Conservation (phyloP, 2,888 invertebrate species). For the Gasteruption jaculator region DNA sequence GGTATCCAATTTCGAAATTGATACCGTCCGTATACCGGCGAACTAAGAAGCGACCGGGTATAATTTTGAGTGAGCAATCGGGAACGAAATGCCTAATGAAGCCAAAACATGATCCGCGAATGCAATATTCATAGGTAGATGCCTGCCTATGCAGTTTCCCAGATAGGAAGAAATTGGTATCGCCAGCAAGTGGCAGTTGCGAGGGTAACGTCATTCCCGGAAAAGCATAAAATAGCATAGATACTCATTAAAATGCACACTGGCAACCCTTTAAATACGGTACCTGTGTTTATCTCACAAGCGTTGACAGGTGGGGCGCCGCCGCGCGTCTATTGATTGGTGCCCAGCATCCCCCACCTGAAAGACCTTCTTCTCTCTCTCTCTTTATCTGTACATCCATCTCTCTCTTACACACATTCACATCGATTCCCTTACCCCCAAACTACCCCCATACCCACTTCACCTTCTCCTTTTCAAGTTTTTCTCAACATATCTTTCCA, state of each 20-base stretch:
- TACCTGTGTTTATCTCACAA: constrained; percentile 30
- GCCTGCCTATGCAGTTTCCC: constrained; percentile 2
- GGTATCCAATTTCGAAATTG: no score
- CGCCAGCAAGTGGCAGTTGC: no score
- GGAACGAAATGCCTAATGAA: constrained; percentile 14
- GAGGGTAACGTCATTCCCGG: no score
- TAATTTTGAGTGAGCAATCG: no score
- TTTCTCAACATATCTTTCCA: constrained; percentile 12
- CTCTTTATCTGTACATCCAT: constrained; percentile 16
- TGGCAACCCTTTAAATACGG: no score
- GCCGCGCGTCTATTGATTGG: constrained; percentile 43
- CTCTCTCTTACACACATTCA: constrained; percentile 4
- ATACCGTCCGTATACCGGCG: no score
- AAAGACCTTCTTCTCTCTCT: constrained; percentile 10
- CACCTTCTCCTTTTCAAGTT: constrained; percentile 8
- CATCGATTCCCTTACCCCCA: constrained; percentile 5
- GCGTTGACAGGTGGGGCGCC: constrained; percentile 41
- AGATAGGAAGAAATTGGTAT: constrained; percentile 10
- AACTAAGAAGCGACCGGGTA: no score
- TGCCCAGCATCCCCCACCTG: constrained; percentile 27
- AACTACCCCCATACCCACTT: constrained; percentile 4
- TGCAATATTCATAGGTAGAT: background rate
- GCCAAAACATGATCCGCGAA: constrained; percentile 15
- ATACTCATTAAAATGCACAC: constrained; percentile 11
- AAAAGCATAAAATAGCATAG: background rate